phyloP scores from a whole-genome alignment of 1,140 invertebrate genomes.

The Drosophila ficusphila region DNA sequence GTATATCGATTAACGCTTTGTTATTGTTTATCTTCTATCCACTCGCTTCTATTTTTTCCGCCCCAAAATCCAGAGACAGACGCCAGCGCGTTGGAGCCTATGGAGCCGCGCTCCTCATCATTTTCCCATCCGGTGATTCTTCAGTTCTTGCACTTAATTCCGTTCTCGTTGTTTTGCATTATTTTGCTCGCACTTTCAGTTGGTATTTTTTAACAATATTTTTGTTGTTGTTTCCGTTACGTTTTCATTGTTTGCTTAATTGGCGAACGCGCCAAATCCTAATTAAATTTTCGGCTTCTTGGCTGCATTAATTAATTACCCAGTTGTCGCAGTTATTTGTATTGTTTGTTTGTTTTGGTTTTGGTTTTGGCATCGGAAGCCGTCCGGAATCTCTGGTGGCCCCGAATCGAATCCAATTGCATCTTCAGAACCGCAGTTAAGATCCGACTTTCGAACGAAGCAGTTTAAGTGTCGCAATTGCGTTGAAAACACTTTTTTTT shows the following conservation, averaged over 20 bases:
- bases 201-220: not conserved
- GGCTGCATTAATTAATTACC: conserved; percentile 46
- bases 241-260: conserved; percentile 42
- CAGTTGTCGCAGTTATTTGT: conserved; percentile 46
- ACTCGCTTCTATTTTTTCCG: conserved; percentile 1
- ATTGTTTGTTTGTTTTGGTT: conserved; percentile 44
- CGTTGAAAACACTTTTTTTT: not conserved
- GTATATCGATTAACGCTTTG: not conserved
- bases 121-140: conserved; percentile 78
- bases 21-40: not conserved
- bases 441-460: conserved; percentile 7
- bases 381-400: conserved; percentile 7
- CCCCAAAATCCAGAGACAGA: conserved; percentile 49
- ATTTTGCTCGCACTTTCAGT: not conserved
- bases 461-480: not conserved
- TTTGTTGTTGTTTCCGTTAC: conserved; percentile 27
- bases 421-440: conserved; percentile 16
- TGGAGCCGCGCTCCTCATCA: conserved; percentile 80
- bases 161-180: conserved; percentile 1
- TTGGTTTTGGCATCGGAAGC: not conserved
- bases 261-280: conserved; percentile 6
- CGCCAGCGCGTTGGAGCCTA: conserved; percentile 43
- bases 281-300: conserved; percentile 42
- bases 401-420: conserved; percentile 8
- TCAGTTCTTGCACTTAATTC: conserved; percentile 4